Conservation (phyloP, 2,797 vertebrate genomes). For the Chaetodon trifasciatus region DNA sequence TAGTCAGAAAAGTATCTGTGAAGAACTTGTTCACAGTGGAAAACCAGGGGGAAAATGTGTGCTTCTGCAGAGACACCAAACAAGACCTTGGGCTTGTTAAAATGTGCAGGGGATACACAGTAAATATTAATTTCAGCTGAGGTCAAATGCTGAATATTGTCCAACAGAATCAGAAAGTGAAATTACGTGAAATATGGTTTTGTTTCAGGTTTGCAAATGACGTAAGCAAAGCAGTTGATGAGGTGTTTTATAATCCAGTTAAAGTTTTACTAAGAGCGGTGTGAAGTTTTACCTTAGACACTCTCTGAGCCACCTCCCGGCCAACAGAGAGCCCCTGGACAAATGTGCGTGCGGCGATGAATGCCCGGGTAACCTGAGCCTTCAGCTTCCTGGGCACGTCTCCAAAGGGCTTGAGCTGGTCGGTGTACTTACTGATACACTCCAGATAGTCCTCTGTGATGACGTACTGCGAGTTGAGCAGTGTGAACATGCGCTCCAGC, state of each 20-base stretch:
- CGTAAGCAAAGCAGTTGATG: constrained; percentile 13
- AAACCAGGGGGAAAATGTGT: constrained; percentile 27
- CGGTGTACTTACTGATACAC: constrained; percentile 97
- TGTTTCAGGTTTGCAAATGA: not conserved
- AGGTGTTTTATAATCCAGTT: constrained; percentile 3
- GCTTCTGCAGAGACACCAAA: constrained; percentile 39
- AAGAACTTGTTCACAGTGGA: constrained; percentile 33
- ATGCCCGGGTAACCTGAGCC: constrained; percentile 94
- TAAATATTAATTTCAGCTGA: constrained; percentile 25
- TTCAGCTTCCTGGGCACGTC: constrained; percentile 97
- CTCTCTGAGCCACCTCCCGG: constrained; percentile 95
- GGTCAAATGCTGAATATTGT: constrained; percentile 21
- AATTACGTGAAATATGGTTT: constrained; percentile 5
- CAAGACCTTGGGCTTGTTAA: constrained; percentile 27
- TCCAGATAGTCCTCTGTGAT: constrained; percentile 98
- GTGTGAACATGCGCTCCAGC: constrained; percentile 98
- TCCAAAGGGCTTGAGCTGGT: constrained; percentile 97
- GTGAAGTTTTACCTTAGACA: constrained; percentile 92
- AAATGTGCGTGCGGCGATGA: constrained; percentile 96
- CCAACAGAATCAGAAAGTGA: not conserved
- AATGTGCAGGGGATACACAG: constrained; percentile 22
- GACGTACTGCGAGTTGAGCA: constrained; percentile 96
- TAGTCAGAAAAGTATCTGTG: constrained; percentile 37
- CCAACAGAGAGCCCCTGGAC: constrained; percentile 97
- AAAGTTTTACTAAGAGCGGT: constrained; percentile 12